phyloP scores from a whole-genome alignment of 1,140 invertebrate species.

The Drosophila lacertosa region DNA sequence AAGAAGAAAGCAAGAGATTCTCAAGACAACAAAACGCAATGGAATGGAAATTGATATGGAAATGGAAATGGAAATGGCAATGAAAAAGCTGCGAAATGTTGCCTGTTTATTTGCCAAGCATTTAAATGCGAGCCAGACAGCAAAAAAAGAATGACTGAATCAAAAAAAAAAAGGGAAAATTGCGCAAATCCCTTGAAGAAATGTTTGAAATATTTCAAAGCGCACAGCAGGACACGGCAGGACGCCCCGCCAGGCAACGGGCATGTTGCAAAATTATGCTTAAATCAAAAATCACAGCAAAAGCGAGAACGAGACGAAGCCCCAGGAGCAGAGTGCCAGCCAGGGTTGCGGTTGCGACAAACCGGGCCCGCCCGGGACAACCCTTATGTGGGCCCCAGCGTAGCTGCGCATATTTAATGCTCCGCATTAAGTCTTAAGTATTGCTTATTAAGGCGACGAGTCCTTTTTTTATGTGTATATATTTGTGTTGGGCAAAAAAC shows the following conservation, averaged over 20 bases:
- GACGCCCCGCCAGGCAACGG: constrained; percentile 10
- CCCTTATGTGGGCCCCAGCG: constrained; percentile 37
- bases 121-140: constrained; percentile 68
- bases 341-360: constrained; percentile 22
- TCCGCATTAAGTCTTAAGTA: constrained; percentile 80
- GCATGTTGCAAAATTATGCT: constrained; percentile 75
- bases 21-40: constrained; percentile 52
- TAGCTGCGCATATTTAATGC: constrained; percentile 75
- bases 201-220: constrained; percentile 78
- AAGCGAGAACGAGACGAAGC: constrained; percentile 15
- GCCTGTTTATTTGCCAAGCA: constrained; percentile 78
- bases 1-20: background rate
- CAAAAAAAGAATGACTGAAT: constrained; percentile 7
- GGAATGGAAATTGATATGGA: constrained; percentile 63
- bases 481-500: constrained; percentile 6
- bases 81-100: constrained; percentile 59
- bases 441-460: constrained; percentile 67
- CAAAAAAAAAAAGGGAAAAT: constrained; percentile 53
- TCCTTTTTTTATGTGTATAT: constrained; percentile 42
- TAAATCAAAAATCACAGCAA: constrained; percentile 80
- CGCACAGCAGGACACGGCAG: constrained; percentile 49
- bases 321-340: constrained; percentile 7
- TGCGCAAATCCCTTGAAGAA: constrained; percentile 79
- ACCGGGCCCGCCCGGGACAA: constrained; percentile 27
- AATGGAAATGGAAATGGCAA: constrained; percentile 33